phyloP scores from a whole-genome alignment of 2,797 vertebrate species.

The Scyliorhinus canicula region DNA sequence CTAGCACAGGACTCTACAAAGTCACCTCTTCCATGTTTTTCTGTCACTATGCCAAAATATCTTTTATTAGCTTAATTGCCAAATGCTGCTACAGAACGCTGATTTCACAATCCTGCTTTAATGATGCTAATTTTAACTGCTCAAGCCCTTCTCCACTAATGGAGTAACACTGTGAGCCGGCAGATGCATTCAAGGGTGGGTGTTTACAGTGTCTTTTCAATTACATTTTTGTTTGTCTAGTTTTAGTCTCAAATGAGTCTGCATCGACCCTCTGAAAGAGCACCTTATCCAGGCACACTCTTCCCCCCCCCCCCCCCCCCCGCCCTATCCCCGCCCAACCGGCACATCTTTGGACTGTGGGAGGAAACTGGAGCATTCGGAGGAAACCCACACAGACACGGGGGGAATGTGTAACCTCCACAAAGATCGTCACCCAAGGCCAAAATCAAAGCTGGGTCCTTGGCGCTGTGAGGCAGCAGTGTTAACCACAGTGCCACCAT shows the following conservation, averaged over 20 bases:
- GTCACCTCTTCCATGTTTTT: neutral
- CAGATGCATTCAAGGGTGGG: neutral
- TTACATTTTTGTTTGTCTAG: neutral
- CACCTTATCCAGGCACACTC: no score
- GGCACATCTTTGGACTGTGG: no score
- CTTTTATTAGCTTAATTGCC: conserved; percentile 9
- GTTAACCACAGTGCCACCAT: no score
- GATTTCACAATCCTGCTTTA: neutral
- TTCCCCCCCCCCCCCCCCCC: no score
- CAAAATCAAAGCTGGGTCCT: no score
- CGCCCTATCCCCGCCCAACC: no score
- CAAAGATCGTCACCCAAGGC: no score
- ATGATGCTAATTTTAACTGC: neutral
- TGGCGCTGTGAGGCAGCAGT: no score
- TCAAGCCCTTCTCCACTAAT: neutral
- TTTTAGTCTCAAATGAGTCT: neutral
- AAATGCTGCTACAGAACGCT: neutral
- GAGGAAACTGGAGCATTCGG: no score
- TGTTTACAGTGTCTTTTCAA: neutral
- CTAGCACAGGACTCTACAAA: neutral
- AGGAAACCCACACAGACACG: no score
- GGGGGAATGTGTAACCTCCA: no score
- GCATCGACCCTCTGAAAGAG: no score
- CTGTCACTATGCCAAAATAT: neutral
- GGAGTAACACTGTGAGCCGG: neutral